These are phyloP conservation scores for Sprattus sprattus DNA, from an alignment of 2,113 vertebrate genomes.

Conservation along the genomic window DNA sequence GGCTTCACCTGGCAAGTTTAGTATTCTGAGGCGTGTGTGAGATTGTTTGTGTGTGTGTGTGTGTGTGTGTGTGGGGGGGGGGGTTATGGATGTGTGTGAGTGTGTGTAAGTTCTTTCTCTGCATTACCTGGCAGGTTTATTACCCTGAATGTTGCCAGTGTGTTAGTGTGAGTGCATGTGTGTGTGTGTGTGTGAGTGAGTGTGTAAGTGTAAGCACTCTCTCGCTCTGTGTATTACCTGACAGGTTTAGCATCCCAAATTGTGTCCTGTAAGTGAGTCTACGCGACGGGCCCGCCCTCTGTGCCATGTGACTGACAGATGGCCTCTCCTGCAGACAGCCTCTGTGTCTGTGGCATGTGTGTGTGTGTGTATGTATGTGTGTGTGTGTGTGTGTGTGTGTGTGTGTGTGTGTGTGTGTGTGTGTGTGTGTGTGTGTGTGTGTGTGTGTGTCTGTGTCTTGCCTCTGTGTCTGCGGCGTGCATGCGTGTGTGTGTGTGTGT, in stretches of 20 bases:
- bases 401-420: conserved; percentile 5
- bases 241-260: background rate
- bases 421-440: background rate
- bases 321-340: no score
- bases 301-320: background rate
- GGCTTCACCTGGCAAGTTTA: no score
- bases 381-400: conserved; percentile 20
- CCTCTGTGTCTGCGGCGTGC: no score
- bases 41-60: background rate
- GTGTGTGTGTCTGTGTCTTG: no score
- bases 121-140: background rate
- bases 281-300: background rate
- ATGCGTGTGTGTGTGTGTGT: no score
- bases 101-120: background rate
- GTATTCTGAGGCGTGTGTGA: background rate
- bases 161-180: background rate
- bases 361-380: conserved; percentile 27
- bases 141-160: background rate
- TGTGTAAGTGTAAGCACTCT: background rate
- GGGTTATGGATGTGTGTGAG: conserved; percentile 15
- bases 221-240: no score
- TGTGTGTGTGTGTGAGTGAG: background rate
- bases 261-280: background rate
- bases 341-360: background rate
- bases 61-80: background rate